Conservation (phyloP, 2,888 invertebrate genomes). For the Microctonus brassicae region DNA sequence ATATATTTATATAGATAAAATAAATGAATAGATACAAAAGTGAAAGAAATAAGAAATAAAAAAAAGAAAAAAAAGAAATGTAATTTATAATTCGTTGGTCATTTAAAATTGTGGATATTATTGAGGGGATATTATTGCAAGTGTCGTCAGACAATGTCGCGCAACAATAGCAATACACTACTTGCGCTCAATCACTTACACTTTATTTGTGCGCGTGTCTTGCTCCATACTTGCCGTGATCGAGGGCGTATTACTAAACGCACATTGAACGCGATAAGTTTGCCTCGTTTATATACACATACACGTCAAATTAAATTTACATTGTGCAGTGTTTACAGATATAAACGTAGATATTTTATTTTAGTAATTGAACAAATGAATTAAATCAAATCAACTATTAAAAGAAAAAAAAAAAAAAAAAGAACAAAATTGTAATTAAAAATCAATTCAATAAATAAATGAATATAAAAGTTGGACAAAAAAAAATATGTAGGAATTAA, state of each 20-base stretch:
- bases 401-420: no score
- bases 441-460: no score
- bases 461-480: no score
- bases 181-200: not conserved
- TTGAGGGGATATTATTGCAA: not conserved
- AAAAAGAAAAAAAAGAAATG: not conserved
- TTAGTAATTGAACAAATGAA: not conserved
- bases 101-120: no score
- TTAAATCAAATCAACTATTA: no score
- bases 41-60: not conserved
- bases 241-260: slow-evolving; percentile 63
- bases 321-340: slow-evolving; percentile 4
- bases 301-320: slow-evolving; percentile 25
- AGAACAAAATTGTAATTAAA: no score
- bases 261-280: slow-evolving; percentile 34
- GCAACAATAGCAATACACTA: slow-evolving; percentile 9
- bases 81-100: not conserved
- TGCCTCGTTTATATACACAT: slow-evolving; percentile 28
- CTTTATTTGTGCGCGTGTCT: not conserved
- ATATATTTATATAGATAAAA: no score
- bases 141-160: slow-evolving; percentile 14
- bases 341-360: no score
- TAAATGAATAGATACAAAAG: not conserved
- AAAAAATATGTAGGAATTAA: no score
- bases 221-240: slow-evolving; percentile 27